Conservation (phyloP, 2,113 vertebrate species). For the Tachysurus vachellii region DNA sequence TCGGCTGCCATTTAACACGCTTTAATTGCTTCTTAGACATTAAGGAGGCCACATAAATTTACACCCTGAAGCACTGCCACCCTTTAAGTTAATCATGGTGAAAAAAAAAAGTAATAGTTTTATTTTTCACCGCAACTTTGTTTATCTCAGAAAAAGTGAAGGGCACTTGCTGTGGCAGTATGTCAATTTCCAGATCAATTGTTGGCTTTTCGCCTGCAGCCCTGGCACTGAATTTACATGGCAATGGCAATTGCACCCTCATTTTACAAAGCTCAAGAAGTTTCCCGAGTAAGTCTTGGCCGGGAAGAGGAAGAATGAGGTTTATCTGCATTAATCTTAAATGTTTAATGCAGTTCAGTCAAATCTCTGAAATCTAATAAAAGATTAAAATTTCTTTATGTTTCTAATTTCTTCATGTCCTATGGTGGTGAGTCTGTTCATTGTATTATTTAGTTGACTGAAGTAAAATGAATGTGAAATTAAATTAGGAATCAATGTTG, state of each 20-base stretch:
- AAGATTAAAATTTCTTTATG: neutral
- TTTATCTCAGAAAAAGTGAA: conserved; percentile 53
- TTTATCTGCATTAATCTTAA: conserved; percentile 1
- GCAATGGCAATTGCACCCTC: conserved; percentile 71
- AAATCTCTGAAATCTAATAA: conserved; percentile 18
- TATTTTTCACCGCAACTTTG: conserved; percentile 42
- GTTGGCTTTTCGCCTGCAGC: conserved; percentile 68
- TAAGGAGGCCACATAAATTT: conserved; percentile 14
- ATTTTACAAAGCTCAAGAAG: conserved; percentile 55
- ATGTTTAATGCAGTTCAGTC: conserved; percentile 6
- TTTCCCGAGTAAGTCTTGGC: conserved; percentile 44
- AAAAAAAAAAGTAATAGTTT: conserved; percentile 33
- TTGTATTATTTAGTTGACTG: neutral
- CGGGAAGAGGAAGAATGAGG: conserved; percentile 47
- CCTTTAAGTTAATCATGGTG: conserved; percentile 13
- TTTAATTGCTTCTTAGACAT: neutral
- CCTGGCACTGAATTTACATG: conserved; percentile 75
- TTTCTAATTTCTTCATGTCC: neutral
- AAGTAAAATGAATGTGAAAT: neutral
- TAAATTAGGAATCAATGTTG: conserved; percentile 5
- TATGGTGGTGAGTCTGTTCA: neutral
- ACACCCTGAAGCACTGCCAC: conserved; percentile 13
- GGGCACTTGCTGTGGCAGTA: conserved; percentile 69
- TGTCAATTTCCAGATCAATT: conserved; percentile 77
- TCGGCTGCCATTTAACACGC: neutral